Evolutionary conservation across 2,113 vertebrate species (phyloP).

Genomic region (Procavia capensis): DNA sequence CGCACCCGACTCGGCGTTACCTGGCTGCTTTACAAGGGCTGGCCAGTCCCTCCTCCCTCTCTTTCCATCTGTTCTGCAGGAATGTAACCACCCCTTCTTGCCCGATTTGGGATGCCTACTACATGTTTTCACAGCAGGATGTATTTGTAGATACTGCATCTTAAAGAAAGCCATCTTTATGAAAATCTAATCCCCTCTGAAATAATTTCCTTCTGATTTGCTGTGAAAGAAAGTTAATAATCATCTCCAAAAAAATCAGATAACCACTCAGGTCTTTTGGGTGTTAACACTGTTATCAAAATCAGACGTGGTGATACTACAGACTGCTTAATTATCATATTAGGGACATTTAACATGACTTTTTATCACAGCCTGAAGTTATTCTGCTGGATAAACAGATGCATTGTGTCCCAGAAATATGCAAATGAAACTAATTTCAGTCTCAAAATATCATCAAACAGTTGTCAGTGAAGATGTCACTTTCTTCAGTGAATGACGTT

Average conservation of each 20-base stretch:
- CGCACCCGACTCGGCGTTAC: not conserved
- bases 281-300: constrained; percentile 32
- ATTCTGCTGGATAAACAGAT: constrained; percentile 71
- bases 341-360: constrained; percentile 41
- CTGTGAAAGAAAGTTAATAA: constrained; percentile 55
- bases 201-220: constrained; percentile 21
- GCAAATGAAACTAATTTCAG: constrained; percentile 68
- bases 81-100: not conserved
- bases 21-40: fast-evolving
- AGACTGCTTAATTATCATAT: constrained; percentile 53
- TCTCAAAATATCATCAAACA: constrained; percentile 56
- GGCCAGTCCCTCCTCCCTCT: not conserved
- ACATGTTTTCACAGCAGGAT: not conserved
- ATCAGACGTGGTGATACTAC: not conserved
- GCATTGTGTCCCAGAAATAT: constrained; percentile 63
- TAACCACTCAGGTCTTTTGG: too few species aligned
- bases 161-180: constrained; percentile 37
- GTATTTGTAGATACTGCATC: not conserved
- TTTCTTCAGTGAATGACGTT: not conserved
- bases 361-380: constrained; percentile 49
- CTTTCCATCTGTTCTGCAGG: not conserved
- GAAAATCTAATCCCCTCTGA: not conserved
- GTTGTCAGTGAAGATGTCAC: constrained; percentile 12
- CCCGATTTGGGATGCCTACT: not conserved
- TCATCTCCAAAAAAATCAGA: too few species aligned